Evolutionary conservation across 1,140 invertebrate genomes (phyloP).

Genomic region (Drosophila teissieri): DNA sequence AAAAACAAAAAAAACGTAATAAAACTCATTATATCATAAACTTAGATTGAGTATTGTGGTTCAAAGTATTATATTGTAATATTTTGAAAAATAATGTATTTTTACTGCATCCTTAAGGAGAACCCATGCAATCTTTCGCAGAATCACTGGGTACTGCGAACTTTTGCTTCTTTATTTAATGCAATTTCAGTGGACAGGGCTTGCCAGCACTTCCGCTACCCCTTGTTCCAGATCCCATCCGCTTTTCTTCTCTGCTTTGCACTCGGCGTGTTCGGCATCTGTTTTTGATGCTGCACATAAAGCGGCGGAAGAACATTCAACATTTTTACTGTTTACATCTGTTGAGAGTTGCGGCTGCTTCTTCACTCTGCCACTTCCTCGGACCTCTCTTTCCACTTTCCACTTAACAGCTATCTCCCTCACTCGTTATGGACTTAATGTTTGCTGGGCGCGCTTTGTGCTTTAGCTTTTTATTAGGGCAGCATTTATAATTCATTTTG

Average conservation of each 20-base stretch:
- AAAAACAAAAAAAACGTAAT: no score
- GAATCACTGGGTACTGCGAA: constrained; percentile 19
- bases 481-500: constrained; percentile 82
- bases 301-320: constrained; percentile 47
- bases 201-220: constrained; percentile 8
- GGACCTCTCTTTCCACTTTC: constrained; percentile 6
- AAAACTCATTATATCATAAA: no score
- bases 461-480: constrained; percentile 60
- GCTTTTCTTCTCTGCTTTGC: constrained; percentile 1
- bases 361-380: constrained; percentile 20
- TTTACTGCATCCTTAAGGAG: no score
- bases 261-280: constrained; percentile 32
- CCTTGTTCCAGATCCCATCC: constrained; percentile 2
- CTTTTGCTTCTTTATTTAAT: constrained; percentile 36
- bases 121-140: no score
- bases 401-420: not conserved
- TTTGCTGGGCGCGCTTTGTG: constrained; percentile 44
- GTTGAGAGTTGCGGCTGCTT: constrained; percentile 25
- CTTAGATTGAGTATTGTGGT: not conserved
- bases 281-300: constrained; percentile 52
- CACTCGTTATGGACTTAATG: not conserved
- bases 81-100: not conserved
- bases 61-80: not conserved
- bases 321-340: constrained; percentile 51
- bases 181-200: constrained; percentile 37